Evolutionary conservation across 2,888 invertebrate genomes (phyloP), one percentile per base, ranked within the genome.

Genomic region (Odiellus spinosus): DNA sequence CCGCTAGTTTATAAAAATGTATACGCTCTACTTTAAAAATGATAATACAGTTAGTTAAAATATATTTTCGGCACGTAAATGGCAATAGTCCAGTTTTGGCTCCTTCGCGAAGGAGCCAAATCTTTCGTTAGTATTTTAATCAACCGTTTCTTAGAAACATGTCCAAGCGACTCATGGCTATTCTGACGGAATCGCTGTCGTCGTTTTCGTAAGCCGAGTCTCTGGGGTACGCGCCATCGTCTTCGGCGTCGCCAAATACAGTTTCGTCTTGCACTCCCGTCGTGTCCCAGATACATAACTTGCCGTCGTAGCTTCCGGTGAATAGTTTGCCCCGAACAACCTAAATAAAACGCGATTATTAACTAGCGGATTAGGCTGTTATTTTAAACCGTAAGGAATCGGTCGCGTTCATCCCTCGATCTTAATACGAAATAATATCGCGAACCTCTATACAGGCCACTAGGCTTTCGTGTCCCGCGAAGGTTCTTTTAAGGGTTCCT

Each of bases 241-340:
- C 14, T 8, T 36, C 38, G 17, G 38, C 38, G 3, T 49, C 49
- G 1, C 55, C 55, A 35, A 56, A 56, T 1, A 56, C 53, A 5
- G 56, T 55, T 17, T 56, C 56, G 11, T 55, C 54, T 34, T 46
- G 46, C 21, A 67, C 59, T 3, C 63, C 65, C 1, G 59, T 56
- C 14, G 63, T 59, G 51, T 66, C 64, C 68, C 68, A 68, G 2
- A 67, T 62, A 42, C 64, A 58, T 12, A 68, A 52, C 14, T 60
- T 62, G 2, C 64, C 64, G 52, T 69, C 69, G 50, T 64, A 66
- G 1, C 67, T 66, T 0, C 65, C 66, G 2, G 67, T 68, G 57
- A 66, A 69, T 33, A 70, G 56, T 39, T 61, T 62, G 0, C 63
- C 62, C 2, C 63, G 63, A 6, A 65, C 64, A 12, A 67, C 59